Evolutionary conservation across 2,888 invertebrate species (phyloP).

Genomic region (Mimumesa dahlbomi): DNA sequence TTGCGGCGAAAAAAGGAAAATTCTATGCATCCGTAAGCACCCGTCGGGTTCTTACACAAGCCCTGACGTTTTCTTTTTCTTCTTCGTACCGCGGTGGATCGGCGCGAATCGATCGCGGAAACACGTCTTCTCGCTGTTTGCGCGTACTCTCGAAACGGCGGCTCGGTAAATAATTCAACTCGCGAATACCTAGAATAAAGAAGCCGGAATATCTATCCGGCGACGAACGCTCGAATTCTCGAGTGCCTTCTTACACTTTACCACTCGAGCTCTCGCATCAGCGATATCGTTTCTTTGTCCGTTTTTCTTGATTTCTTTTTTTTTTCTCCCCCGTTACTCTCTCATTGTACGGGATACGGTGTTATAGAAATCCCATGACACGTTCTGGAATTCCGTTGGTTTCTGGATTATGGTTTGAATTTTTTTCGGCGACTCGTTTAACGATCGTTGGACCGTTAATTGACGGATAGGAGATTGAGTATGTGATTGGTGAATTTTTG

Average conservation of each 20-base stretch:
- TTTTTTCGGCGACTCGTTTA: no score
- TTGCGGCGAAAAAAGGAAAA: constrained; percentile 28
- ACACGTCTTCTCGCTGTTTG: constrained; percentile 54
- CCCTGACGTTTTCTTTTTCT: constrained; percentile 25
- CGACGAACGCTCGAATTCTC: constrained; percentile 31
- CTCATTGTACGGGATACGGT: no score
- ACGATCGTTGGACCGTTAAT: neutral
- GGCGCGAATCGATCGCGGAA: constrained; percentile 53
- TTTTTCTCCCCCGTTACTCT: no score
- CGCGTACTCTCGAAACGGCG: constrained; percentile 24
- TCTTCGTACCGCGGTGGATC: constrained; percentile 28
- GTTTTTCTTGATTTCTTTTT: no score
- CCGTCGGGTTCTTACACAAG: constrained; percentile 20
- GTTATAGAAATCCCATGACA: no score
- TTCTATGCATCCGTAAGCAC: constrained; percentile 39
- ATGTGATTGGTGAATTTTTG: no score
- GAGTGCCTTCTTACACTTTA: constrained; percentile 25
- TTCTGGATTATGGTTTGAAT: no score
- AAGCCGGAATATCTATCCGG: constrained; percentile 34
- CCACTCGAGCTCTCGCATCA: no score
- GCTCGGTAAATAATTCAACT: constrained; percentile 60
- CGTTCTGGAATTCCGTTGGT: no score
- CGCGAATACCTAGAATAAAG: constrained; percentile 54
- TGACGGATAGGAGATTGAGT: no score
- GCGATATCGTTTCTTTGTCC: no score